Evolutionary conservation across 1,140 invertebrate genomes (phyloP), one percentile per base, ranked within the genome.

Genomic region (Sycophila sp.): DNA sequence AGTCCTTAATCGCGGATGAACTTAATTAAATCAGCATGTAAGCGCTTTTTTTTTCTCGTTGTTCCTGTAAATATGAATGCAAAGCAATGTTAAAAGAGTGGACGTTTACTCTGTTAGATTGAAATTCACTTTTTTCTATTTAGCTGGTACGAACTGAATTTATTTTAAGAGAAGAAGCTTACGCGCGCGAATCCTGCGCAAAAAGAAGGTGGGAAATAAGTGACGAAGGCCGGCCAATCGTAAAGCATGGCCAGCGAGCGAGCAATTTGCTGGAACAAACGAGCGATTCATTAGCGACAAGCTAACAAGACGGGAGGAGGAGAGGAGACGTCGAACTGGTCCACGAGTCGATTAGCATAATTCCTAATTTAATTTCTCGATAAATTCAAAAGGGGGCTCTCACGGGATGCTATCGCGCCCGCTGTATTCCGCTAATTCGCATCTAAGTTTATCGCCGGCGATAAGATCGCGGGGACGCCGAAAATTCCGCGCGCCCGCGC

Each of bases 351-450:
- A 71, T 71, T 71, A 64, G 53, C 69, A 71, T 71, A 65, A 71
- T 71, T 71, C 62, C 53, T 60, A 71, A 71, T 71, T 71, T 71
- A 71, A 71, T 71, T 71, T 59, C 62, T 66, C 69, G 69, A 71
- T 71, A 66, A 71, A 71, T 71, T 66, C 26, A 19, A 34, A 55
- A 45, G 17, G 22, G 34, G 32, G 53, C 68, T n/a, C 45, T 51
- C 53, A 45, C 36, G 38, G 17, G 58, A 69, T 60, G 22, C 26
- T 69, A 69, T 69, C 67, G 42, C 66, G 22, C 15, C 47, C 59
- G 68, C 28, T 34, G 51, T 53, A 71, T 71, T 71, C 60, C 38
- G 28, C 69, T 65, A 71, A 71, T 71, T 71, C 69, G 62, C 69
- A 53, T 71, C 69, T 65, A 71, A 71, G 51, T 71, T 71, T 65